These are phyloP conservation scores for Enteromius mattozi DNA, from an alignment of 2,797 vertebrate genomes.

Conservation along the genomic window DNA sequence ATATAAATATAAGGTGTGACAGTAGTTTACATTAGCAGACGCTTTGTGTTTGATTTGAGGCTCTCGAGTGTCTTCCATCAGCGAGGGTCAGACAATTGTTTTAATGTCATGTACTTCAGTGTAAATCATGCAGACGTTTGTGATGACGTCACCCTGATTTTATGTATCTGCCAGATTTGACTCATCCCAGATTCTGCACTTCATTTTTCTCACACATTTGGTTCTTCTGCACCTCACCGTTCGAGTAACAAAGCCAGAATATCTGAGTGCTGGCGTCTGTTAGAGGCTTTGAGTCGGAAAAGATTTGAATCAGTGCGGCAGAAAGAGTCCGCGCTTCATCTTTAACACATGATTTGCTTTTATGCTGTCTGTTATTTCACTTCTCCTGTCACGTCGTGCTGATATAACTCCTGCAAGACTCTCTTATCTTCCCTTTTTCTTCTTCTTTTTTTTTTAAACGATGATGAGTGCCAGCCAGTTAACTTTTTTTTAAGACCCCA, in stretches of 20 bases:
- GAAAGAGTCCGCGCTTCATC: slow-evolving; percentile 43
- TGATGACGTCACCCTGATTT: not conserved
- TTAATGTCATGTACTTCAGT: not conserved
- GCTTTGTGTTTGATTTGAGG: not conserved
- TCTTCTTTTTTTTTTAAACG: slow-evolving; percentile 30
- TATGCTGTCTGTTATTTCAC: not conserved
- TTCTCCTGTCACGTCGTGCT: slow-evolving; percentile 31
- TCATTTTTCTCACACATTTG: not conserved
- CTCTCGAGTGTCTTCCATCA: not conserved
- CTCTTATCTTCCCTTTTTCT: slow-evolving; percentile 27
- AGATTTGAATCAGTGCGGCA: slow-evolving; percentile 8
- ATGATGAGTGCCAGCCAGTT: not conserved
- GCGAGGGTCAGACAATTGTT: not conserved
- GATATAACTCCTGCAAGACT: slow-evolving; percentile 18
- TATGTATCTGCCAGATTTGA: not conserved
- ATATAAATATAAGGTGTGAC: not conserved
- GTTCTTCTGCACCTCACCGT: not conserved
- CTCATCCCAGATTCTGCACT: not conserved
- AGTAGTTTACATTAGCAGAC: not conserved
- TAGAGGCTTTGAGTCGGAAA: slow-evolving; percentile 23
- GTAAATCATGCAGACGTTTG: not conserved
- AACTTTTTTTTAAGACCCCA: too few species aligned
- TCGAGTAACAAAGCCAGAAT: not conserved
- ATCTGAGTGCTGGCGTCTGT: not conserved
- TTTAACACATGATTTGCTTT: slow-evolving; percentile 17